Base-by-base conservation (phyloP, 2,113 vertebrate species). In the Zosterops japonicus region DNA sequence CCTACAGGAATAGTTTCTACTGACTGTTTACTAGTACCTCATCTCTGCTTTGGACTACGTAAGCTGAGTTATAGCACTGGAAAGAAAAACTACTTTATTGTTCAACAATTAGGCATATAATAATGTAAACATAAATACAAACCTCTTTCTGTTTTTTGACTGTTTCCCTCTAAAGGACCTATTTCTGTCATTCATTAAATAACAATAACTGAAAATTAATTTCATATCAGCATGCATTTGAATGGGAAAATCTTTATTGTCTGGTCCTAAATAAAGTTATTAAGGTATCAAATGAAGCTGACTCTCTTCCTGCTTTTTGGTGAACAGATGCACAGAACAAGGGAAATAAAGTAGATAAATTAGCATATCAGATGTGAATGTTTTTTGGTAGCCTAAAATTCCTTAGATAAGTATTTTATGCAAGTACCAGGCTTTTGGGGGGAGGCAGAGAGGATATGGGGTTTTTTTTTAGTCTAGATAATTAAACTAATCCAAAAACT, bases 401-500 rank as follows among this genome's bases (percentile, higher is more conserved):
- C 60, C 52, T 72, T 25, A 53, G 17, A 8, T 29, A 36, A 53
- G 2, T 86, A 12, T 69, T 25, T 46, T 60, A n/a, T 15, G 22
- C 3, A 86, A 59, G 17, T 31, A 41, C 2, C 2, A 0, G 5
- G 2, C 4, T 83, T 67, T 65, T 1, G 0, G 2, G 3, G 11
- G 4, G 9, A 12, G 5, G 3, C 2, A 0, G 8, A 49, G 5
- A 25, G 17, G 6, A 25, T 19, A 49, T 35, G 21, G 33, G 4
- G 1, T 0, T 28, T 46, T 41, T 41, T 76, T 63, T 76, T 5
- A n/a, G 4, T 16, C 3, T 59, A 22, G 11, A 50, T 11, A 79
- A 75, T 33, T 55, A n/a, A 39, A 39, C 19, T 14, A 3, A 75
- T 50, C 53, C 2, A 35, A 49, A 36, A 83, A 35, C 6, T 52